Percentiles rank a stretch among this genome's conserved stretches.
phyloP scores from a whole-genome alignment of 2,113 vertebrate species.

The Brachirus orientalis region DNA sequence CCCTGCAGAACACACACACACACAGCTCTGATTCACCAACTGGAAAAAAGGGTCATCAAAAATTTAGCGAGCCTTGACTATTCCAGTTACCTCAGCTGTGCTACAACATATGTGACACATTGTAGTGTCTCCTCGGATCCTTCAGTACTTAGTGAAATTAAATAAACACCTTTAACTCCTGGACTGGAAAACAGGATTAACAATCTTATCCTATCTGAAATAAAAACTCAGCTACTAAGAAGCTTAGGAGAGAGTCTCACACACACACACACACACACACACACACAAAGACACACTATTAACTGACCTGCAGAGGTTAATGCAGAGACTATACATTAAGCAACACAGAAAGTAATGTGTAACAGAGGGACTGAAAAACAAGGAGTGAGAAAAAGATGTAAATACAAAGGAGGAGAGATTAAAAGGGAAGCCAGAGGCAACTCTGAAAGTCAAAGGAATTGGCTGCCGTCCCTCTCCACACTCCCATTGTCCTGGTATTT shows the following conservation, averaged over 20 bases:
- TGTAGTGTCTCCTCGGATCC: constrained; percentile 24
- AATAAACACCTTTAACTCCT: constrained; percentile 50
- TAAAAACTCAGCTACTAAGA: constrained; percentile 42
- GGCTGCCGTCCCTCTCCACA: constrained; percentile 13
- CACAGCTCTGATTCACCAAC: constrained; percentile 27
- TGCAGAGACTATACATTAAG: constrained; percentile 7
- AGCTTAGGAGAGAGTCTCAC: constrained; percentile 32
- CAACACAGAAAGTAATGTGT: no score
- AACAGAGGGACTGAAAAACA: not conserved
- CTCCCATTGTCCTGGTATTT: constrained; percentile 6
- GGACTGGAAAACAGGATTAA: constrained; percentile 60
- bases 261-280: constrained; percentile 8
- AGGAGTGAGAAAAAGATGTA: not conserved
- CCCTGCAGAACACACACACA: constrained; percentile 73
- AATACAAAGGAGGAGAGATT: no score
- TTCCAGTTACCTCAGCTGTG: constrained; percentile 32
- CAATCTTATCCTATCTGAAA: constrained; percentile 60
- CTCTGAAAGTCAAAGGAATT: constrained; percentile 11
- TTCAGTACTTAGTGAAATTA: constrained; percentile 55
- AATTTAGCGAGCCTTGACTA: constrained; percentile 30
- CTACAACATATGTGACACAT: no score
- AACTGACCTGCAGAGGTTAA: constrained; percentile 38
- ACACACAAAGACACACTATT: constrained; percentile 18
- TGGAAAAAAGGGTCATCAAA: constrained; percentile 49
- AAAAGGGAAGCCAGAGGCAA: no score